phyloP scores from a whole-genome alignment of 2,888 invertebrate genomes.

The Pandemis heparana region DNA sequence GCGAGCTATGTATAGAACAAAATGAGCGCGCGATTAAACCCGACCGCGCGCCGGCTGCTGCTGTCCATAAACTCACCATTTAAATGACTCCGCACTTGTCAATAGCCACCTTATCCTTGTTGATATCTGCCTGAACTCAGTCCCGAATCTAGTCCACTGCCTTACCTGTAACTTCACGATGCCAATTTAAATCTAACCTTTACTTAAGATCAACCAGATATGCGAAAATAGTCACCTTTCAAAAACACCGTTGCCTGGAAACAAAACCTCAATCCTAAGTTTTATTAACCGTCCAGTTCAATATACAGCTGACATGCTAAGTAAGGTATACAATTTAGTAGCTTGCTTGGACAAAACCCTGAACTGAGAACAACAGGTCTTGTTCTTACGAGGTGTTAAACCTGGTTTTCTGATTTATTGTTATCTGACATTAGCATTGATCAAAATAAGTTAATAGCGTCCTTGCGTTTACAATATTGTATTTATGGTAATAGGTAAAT shows the following conservation, averaged over 20 bases:
- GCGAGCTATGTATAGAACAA: conserved; percentile 68
- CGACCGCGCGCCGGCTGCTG: conserved; percentile 24
- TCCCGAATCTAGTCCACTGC: conserved; percentile 28
- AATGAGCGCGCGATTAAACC: conserved; percentile 62
- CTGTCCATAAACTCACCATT: conserved; percentile 34
- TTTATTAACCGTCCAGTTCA: conserved; percentile 60
- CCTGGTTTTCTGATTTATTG: conserved; percentile 78
- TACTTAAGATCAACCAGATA: conserved; percentile 50
- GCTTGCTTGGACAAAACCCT: conserved; percentile 61
- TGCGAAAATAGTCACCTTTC: conserved; percentile 57
- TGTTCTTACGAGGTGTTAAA: conserved; percentile 79
- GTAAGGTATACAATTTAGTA: conserved; percentile 68
- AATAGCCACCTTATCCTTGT: conserved; percentile 21
- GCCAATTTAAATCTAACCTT: conserved; percentile 52
- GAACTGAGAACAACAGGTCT: conserved; percentile 70
- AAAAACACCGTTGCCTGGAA: conserved; percentile 59
- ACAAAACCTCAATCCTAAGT: conserved; percentile 67
- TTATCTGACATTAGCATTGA: conserved; percentile 71
- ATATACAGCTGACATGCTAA: conserved; percentile 68
- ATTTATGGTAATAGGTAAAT: conserved; percentile 50
- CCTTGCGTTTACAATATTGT: conserved; percentile 65
- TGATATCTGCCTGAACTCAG: conserved; percentile 15
- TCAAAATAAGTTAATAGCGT: conserved; percentile 72
- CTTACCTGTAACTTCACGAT: conserved; percentile 38
- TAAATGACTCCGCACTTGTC: conserved; percentile 22